Conservation (phyloP, 2,797 vertebrate genomes). For the Enoplosus armatus region DNA sequence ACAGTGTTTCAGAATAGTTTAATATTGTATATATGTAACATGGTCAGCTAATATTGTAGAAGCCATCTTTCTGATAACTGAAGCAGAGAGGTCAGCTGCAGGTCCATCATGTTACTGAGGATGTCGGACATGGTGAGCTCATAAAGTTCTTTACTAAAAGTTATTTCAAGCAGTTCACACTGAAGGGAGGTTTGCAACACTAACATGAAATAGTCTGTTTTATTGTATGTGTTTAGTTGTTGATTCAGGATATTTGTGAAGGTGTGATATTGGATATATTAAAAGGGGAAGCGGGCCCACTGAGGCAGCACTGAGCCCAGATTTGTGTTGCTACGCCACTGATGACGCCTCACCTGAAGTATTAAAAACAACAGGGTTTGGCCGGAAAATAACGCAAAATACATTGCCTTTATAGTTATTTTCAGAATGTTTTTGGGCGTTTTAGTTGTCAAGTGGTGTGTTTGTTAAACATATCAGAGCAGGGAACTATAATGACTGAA, state of each 20-base stretch:
- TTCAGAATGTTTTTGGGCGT: background rate
- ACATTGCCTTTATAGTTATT: background rate
- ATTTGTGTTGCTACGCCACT: background rate
- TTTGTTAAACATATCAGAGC: background rate
- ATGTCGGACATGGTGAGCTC: too few relatives aligned
- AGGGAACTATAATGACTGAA: background rate
- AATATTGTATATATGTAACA: too few relatives aligned
- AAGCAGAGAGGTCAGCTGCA: too few relatives aligned
- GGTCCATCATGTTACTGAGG: too few relatives aligned
- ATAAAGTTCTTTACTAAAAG: background rate
- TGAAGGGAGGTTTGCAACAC: background rate
- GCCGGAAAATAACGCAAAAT: too few relatives aligned
- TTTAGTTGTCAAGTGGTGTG: background rate
- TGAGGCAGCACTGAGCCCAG: too few relatives aligned
- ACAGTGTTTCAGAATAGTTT: too few relatives aligned
- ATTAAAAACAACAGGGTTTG: background rate
- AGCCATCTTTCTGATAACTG: too few relatives aligned
- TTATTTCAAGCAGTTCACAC: background rate
- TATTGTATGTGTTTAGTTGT: background rate
- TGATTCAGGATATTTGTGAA: background rate
- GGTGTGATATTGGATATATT: too few relatives aligned
- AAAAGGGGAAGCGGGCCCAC: too few relatives aligned
- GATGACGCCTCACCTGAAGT: background rate
- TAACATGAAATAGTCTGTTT: background rate
- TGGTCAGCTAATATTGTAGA: too few relatives aligned